phyloP scores from a whole-genome alignment of 2,888 invertebrate species.

The Alcis repandata region DNA sequence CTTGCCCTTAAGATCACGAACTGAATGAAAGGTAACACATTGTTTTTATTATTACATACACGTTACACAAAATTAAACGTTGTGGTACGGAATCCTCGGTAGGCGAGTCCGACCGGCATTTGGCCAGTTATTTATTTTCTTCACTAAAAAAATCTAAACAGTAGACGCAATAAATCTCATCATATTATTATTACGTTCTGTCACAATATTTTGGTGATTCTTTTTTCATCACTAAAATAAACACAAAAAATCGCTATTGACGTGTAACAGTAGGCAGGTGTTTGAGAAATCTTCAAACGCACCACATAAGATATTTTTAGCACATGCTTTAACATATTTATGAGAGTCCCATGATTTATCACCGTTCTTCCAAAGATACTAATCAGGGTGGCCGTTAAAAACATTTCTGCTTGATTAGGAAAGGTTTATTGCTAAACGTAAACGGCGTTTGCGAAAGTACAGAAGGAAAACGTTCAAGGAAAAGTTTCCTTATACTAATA shows the following conservation, averaged over 20 bases:
- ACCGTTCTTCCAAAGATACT: constrained; percentile 16
- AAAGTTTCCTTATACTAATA: background rate
- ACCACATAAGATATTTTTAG: constrained; percentile 15
- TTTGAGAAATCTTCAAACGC: constrained; percentile 1
- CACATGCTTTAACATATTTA: constrained; percentile 23
- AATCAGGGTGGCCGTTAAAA: constrained; percentile 17
- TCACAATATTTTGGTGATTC: background rate
- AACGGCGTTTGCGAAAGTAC: constrained; percentile 1
- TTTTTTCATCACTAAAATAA: background rate
- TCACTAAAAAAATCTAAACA: background rate
- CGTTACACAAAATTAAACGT: too few relatives aligned
- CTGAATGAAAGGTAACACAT: too few relatives aligned
- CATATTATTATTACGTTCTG: too few relatives aligned
- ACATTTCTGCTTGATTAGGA: constrained; percentile 19
- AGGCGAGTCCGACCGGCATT: too few relatives aligned
- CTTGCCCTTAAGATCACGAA: too few relatives aligned
- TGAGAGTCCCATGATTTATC: constrained; percentile 22
- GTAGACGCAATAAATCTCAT: background rate
- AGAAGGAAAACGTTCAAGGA: constrained; percentile 20
- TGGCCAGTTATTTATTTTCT: background rate
- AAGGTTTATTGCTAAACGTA: constrained; percentile 21
- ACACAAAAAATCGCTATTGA: background rate
- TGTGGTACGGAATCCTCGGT: too few relatives aligned
- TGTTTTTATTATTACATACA: too few relatives aligned
- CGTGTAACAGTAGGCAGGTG: background rate